phyloP scores from a whole-genome alignment of 1,140 invertebrate genomes.

The Micrasema longulum region DNA sequence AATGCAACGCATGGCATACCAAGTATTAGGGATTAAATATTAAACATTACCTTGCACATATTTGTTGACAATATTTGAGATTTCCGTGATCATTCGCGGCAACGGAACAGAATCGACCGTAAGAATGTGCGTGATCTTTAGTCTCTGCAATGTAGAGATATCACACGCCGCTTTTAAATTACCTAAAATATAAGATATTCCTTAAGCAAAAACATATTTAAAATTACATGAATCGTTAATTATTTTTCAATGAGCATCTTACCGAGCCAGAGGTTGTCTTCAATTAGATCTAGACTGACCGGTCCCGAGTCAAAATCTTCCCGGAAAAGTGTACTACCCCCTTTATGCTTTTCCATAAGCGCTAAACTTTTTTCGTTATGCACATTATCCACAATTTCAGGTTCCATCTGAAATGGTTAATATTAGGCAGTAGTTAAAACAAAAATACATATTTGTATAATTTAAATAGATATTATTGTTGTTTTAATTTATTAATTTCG shows the following conservation, averaged over 20 bases:
- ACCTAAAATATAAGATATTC: slow-evolving; percentile 64
- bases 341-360: slow-evolving; percentile 43
- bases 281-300: slow-evolving; percentile 76
- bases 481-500: slow-evolving; percentile 5
- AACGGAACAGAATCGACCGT: slow-evolving; percentile 86
- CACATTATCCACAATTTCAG: slow-evolving; percentile 23
- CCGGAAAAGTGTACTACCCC: slow-evolving; percentile 29
- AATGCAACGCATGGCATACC: too few species aligned
- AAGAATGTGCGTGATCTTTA: slow-evolving; percentile 80
- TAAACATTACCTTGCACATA: slow-evolving; percentile 78
- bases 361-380: slow-evolving; percentile 22
- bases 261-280: slow-evolving; percentile 78
- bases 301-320: slow-evolving; percentile 60
- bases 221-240: not conserved
- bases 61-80: slow-evolving; percentile 76
- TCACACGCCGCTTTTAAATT: slow-evolving; percentile 84
- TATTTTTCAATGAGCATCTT: slow-evolving; percentile 33
- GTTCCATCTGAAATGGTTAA: slow-evolving; percentile 16
- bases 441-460: not conserved
- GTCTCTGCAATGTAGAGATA: slow-evolving; percentile 73
- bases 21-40: too few species aligned
- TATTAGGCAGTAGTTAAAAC: not conserved
- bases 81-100: slow-evolving; percentile 76
- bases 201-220: not conserved
- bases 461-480: not conserved